These are phyloP conservation scores for Eristalinus aeneus DNA, from an alignment of 2,888 invertebrate genomes.

Conservation along the genomic window DNA sequence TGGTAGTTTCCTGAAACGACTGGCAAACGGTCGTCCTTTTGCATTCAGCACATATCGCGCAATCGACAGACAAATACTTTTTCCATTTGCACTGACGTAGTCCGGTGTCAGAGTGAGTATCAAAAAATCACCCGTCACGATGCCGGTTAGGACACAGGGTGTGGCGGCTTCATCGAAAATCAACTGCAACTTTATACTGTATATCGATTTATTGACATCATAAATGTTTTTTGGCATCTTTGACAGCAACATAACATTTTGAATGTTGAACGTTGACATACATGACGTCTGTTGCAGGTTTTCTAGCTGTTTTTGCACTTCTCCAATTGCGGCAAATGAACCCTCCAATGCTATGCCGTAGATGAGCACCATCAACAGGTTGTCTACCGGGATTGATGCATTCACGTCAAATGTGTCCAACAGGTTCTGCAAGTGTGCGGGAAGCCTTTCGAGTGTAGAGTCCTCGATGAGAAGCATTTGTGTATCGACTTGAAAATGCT, in stretches of 20 bases:
- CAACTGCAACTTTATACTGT: constrained; percentile 37
- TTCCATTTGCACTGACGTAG: constrained; percentile 72
- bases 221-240: constrained; percentile 49
- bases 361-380: constrained; percentile 74
- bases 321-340: constrained; percentile 74
- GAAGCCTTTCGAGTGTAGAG: constrained; percentile 74
- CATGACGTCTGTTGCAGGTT: constrained; percentile 8
- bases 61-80: constrained; percentile 77
- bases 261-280: constrained; percentile 35
- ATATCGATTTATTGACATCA: constrained; percentile 35
- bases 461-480: constrained; percentile 74
- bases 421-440: constrained; percentile 75
- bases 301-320: constrained; percentile 63
- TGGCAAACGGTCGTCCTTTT: constrained; percentile 73
- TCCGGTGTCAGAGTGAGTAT: constrained; percentile 76
- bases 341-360: constrained; percentile 77
- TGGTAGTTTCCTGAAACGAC: constrained; percentile 79
- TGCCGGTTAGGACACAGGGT: constrained; percentile 73
- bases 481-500: constrained; percentile 1
- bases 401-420: constrained; percentile 52
- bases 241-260: constrained; percentile 54
- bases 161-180: constrained; percentile 27
- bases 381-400: constrained; percentile 72
- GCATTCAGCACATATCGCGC: constrained; percentile 76
- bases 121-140: constrained; percentile 77